A percentile compares a stretch with the other conserved stretches of the same genome.
phyloP scores from a whole-genome alignment of 2,797 vertebrate species.

The Chaunax sp. region DNA sequence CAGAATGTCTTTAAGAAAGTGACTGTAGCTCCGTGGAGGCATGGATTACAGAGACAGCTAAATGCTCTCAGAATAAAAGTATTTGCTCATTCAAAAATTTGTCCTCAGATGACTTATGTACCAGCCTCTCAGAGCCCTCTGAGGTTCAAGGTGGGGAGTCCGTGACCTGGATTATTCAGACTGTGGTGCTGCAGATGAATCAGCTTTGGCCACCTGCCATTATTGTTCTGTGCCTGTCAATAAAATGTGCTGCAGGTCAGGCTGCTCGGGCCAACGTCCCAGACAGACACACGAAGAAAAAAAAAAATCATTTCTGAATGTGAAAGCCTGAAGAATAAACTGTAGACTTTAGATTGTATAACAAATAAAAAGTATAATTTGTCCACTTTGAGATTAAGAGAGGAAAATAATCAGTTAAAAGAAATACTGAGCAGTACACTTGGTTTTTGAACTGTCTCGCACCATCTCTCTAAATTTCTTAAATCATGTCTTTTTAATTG shows the following conservation, averaged over 20 bases:
- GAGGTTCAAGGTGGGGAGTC: conserved; percentile 14
- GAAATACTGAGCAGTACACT: not conserved
- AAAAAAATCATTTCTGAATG: conserved; percentile 38
- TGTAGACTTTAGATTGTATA: not conserved
- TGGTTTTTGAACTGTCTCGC: not conserved
- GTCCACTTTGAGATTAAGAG: not conserved
- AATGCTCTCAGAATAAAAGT: not conserved
- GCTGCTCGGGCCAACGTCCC: conserved; percentile 19
- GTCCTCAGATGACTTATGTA: conserved; percentile 17
- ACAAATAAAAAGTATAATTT: not conserved
- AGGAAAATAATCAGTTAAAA: not conserved
- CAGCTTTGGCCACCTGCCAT: conserved; percentile 55
- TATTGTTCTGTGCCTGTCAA: conserved; percentile 29
- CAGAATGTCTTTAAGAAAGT: not conserved
- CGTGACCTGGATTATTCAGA: conserved; percentile 44
- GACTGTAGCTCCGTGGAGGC: not conserved
- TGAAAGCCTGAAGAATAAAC: conserved; percentile 5
- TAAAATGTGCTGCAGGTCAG: conserved; percentile 51
- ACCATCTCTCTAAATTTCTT: not conserved
- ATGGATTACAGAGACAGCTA: not conserved
- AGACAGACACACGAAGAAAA: conserved; percentile 46
- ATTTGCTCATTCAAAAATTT: not conserved
- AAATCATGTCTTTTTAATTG: too few species aligned
- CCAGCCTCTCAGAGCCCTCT: not conserved
- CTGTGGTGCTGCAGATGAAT: conserved; percentile 32